Evolutionary conservation across 2,888 invertebrate species (phyloP).

Genomic region (Hedychridium roseum): DNA sequence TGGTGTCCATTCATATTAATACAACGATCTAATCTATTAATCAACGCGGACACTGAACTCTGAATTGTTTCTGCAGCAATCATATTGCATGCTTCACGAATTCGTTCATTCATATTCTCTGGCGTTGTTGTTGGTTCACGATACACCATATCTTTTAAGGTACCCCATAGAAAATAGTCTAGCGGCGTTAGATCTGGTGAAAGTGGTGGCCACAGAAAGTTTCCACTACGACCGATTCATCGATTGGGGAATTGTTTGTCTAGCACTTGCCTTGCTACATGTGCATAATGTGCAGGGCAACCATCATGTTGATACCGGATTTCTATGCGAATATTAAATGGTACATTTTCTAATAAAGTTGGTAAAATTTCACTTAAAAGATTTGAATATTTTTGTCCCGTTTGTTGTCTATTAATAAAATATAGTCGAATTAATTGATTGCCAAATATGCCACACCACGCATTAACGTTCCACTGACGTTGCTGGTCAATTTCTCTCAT

Average conservation of each 20-base stretch:
- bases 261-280: not conserved
- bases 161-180: conserved; percentile 8
- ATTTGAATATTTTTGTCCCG: conserved; percentile 7
- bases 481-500: conserved; percentile 10
- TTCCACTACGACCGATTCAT: conserved; percentile 6
- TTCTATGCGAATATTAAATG: conserved; percentile 4
- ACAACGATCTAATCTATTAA: no score
- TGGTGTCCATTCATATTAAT: no score
- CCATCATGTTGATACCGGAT: conserved; percentile 15
- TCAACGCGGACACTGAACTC: no score
- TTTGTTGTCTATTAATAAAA: conserved; percentile 14
- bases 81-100: no score
- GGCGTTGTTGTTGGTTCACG: not conserved
- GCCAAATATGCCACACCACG: conserved; percentile 8
- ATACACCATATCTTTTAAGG: not conserved
- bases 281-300: conserved; percentile 10
- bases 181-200: conserved; percentile 7
- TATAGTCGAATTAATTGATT: conserved; percentile 6
- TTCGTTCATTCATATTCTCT: not conserved
- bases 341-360: conserved; percentile 13
- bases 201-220: conserved; percentile 1
- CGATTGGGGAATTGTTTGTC: conserved; percentile 1
- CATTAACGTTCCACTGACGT: conserved; percentile 11
- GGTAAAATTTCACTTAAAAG: conserved; percentile 9
- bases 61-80: no score